Evolutionary conservation across 2,113 vertebrate genomes (phyloP), one percentile per base, ranked within the genome.

Genomic region (Thunnus thynnus): DNA sequence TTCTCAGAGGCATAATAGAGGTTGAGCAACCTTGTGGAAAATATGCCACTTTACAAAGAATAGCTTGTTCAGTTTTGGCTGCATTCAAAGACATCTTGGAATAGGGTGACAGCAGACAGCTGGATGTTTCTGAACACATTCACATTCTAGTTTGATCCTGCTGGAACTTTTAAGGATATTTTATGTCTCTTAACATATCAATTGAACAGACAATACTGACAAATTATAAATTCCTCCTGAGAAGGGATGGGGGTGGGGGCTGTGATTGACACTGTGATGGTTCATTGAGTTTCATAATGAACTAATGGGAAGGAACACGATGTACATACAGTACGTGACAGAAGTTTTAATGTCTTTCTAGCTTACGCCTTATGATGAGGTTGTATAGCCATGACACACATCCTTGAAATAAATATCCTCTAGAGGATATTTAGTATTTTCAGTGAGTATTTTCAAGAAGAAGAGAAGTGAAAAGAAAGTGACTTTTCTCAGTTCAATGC

Each of bases 281-380:
- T 72, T 87, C 67, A 60, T 4, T 65, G 47, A 80, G 65, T 81
- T 86, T 72, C n/a, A 76, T 47, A 76, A 70, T 54, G 11, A 82
- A 62, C 44, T 72, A 80, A 85, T 54, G 13, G 27, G 47, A 63
- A 50, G 27, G 12, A 50, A 52, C 41, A 44, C 1, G 16, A 73
- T 17, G 41, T 46, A 62, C 18, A 56, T 51, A 52, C 51, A 25
- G 36, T 41, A 41, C 9, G 36, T 47, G 51, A 82, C 20, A 57
- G 57, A 65, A 27, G 27, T 71, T 71, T 71, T 52, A 67, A 79
- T 61, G 18, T 47, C 36, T 79, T 80, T 25, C 20, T 72, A 70
- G 16, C 17, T 58, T 48, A 51, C 46, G 41, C n/a, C 64, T 62
- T 3, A 1, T n/a, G 17, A 56, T 2, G 1, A 27, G 52, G 32